Conservation (phyloP, 2,797 vertebrate genomes). For the Liparis tanakae region DNA sequence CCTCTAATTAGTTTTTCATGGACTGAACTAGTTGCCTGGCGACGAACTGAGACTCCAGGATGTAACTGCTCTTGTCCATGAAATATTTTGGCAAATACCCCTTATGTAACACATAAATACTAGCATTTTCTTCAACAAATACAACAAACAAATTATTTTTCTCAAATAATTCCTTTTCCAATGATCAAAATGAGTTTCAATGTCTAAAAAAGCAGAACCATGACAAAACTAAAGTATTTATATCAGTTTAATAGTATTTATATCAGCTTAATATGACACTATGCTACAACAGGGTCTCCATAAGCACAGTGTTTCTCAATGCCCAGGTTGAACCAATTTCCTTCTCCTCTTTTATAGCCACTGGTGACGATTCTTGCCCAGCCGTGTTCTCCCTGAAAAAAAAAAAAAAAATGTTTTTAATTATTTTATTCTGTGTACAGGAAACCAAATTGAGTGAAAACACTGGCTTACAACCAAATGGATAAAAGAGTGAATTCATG, state of each 20-base stretch:
- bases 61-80: neutral
- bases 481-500: neutral
- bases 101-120: neutral
- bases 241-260: constrained; percentile 23
- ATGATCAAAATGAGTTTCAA: neutral
- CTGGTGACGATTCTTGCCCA: constrained; percentile 96
- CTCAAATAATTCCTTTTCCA: neutral
- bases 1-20: neutral
- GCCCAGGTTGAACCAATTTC: constrained; percentile 91
- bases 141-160: neutral
- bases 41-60: neutral
- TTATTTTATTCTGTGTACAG: constrained; percentile 4
- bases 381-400: constrained; percentile 90
- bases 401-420: neutral
- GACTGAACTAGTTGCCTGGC: constrained; percentile 4
- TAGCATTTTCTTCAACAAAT: no score
- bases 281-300: constrained; percentile 86
- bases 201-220: neutral
- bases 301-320: constrained; percentile 90
- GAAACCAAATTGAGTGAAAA: constrained; percentile 4
- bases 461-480: neutral
- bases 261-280: constrained; percentile 34
- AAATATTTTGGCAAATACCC: neutral
- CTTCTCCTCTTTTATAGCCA: constrained; percentile 88
- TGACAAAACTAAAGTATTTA: neutral